Conservation (phyloP, 2,113 vertebrate species). For the Otocyon megalotis region DNA sequence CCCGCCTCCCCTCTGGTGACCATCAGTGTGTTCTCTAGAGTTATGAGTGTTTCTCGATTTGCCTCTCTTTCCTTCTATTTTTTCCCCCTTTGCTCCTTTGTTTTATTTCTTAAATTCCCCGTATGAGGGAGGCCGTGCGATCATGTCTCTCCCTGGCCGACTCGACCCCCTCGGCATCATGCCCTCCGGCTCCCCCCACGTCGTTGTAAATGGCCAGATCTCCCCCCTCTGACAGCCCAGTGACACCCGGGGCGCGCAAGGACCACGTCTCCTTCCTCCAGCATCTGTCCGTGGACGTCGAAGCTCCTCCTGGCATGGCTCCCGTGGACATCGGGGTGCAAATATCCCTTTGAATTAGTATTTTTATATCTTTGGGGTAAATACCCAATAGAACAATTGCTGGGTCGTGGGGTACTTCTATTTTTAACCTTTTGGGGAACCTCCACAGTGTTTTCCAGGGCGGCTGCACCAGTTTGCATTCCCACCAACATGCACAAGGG, state of each 20-base stretch:
- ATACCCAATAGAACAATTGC: background rate
- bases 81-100: background rate
- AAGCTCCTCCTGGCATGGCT: rapidly evolving
- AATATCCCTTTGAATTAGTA: background rate
- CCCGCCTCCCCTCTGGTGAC: background rate
- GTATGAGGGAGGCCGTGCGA: background rate
- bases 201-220: background rate
- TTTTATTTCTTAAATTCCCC: background rate
- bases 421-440: background rate
- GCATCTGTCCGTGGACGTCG: too few relatives aligned
- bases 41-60: background rate
- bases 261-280: too few relatives aligned
- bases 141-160: too few relatives aligned
- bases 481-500: background rate
- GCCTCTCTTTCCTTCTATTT: background rate
- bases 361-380: background rate
- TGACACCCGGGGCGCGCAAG: too few relatives aligned
- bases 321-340: background rate
- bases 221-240: rapidly evolving
- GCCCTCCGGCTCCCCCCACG: background rate
- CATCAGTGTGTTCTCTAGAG: background rate
- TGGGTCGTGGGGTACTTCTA: background rate
- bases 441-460: background rate
- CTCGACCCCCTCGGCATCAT: too few relatives aligned
- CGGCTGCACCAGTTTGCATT: background rate